Conservation (phyloP, 2,113 vertebrate species). For the Donacobius atricapilla region DNA sequence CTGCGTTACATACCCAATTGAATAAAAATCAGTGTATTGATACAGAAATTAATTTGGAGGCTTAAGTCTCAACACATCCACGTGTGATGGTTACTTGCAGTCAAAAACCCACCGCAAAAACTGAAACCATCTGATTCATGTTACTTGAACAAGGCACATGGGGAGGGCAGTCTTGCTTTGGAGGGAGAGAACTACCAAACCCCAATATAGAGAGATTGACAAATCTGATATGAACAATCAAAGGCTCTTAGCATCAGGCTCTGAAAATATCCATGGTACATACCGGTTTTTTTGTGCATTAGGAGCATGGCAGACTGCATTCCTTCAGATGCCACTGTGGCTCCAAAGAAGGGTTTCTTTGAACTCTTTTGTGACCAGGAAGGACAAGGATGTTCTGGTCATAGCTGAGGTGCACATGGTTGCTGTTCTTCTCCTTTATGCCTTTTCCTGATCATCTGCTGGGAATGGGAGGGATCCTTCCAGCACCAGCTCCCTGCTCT, state of each 20-base stretch:
- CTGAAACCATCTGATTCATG: not conserved
- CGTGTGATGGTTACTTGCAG: not conserved
- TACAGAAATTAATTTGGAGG: not conserved
- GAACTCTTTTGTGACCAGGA: not conserved
- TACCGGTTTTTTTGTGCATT: fast-evolving
- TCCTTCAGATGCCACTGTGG: not conserved
- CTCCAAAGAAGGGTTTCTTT: not conserved
- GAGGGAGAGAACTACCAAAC: not conserved
- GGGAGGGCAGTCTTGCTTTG: not conserved
- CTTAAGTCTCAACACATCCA: not conserved
- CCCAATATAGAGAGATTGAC: not conserved
- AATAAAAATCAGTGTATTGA: not conserved
- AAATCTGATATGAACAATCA: not conserved
- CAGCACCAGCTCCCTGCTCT: fast-evolving
- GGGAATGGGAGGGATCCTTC: fast-evolving
- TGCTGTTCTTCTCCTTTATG: fast-evolving
- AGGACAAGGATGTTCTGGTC: not conserved
- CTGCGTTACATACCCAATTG: not conserved
- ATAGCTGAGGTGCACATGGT: fast-evolving
- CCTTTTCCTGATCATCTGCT: fast-evolving
- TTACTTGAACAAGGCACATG: not conserved
- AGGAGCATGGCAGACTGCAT: fast-evolving
- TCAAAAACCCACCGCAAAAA: not conserved
- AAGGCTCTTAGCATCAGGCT: fast-evolving
- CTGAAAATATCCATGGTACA: not conserved